These are phyloP conservation scores for Discoglossus pictus DNA, from an alignment of 2,797 vertebrate species.

Conservation along the genomic window DNA sequence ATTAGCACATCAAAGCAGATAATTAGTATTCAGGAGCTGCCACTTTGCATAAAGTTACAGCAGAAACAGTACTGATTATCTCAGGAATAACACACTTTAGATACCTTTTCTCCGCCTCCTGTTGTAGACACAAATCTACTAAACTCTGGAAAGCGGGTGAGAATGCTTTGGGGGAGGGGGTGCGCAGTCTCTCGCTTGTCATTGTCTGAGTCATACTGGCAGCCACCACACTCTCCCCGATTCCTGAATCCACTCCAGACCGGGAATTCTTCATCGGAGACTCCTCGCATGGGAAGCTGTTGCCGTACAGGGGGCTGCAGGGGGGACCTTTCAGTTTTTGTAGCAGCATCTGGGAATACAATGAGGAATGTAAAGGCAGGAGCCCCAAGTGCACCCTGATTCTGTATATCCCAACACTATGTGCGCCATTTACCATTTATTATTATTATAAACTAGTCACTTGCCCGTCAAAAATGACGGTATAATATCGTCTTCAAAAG, in stretches of 20 bases:
- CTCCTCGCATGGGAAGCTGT: conserved; percentile 80
- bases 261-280: conserved; percentile 88
- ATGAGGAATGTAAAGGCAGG: background rate
- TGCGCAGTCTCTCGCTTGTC: conserved; percentile 82
- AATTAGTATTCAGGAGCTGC: too few species aligned
- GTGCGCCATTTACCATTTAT: too few species aligned
- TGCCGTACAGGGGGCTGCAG: conserved; percentile 81
- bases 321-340: conserved; percentile 92
- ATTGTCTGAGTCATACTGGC: conserved; percentile 82
- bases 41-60: too few species aligned
- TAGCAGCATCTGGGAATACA: conserved; percentile 84
- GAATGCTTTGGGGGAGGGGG: conserved; percentile 86
- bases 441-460: too few species aligned
- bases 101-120: conserved; percentile 91
- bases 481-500: too few species aligned
- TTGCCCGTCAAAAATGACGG: too few species aligned
- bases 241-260: conserved; percentile 93
- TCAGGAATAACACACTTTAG: too few species aligned
- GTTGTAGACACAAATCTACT: conserved; percentile 92
- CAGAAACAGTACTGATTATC: too few species aligned
- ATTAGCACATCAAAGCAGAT: background rate
- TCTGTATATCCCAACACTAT: too few species aligned
- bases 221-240: conserved; percentile 86
- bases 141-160: conserved; percentile 89
- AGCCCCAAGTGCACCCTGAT: background rate